Evolutionary conservation across 1,140 invertebrate species (phyloP), one percentile per base, ranked within the genome.

Genomic region (Drosophila rhopaloa): DNA sequence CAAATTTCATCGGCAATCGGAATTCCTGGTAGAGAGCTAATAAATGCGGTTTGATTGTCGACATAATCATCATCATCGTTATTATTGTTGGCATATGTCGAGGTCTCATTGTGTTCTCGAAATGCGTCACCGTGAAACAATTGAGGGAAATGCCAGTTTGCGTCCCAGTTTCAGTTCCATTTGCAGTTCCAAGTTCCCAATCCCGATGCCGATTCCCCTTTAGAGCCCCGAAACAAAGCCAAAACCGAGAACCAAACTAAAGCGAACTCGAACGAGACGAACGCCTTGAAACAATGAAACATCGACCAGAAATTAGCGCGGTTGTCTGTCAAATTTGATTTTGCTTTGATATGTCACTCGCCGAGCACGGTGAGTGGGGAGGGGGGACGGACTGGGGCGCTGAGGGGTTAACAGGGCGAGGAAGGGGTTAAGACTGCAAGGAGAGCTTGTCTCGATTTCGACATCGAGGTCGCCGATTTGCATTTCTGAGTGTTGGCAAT

Each of bases 311-410:
- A 90, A 90, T 90, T 90, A 90, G 86, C 86, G 86, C 76, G 88
- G 79, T 90, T 90, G 86, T 90, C 88, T 90, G 86, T 90, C 86
- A 90, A 90, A 90, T 83, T 90, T 80, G 76, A 88, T 90, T 90
- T 80, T 77, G 76, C 80, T 89, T 89, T 88, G 84, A 89, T 84
- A 88, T 89, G 76, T 84, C 74, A 79, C 76, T 83, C 65, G 44
- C 14, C n/a, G 0, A 9, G 24, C 27, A 9, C 2, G 10, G 19
- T 37, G 11, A 8, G 16, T 0, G 0, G 10, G 19, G 44, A 14
- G 5, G 16, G 16, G 1, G 0, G 16, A 5, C n/a, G 11, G 8
- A 5, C 2, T 4, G 48, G 11, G 46, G 43, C 1, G 10, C 27
- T 4, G 8, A 40, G 29, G 51, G 50, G 29, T 32, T n/a, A 19